These are phyloP conservation scores for Hypena proboscidalis DNA, from an alignment of 2,888 invertebrate species.

Conservation along the genomic window DNA sequence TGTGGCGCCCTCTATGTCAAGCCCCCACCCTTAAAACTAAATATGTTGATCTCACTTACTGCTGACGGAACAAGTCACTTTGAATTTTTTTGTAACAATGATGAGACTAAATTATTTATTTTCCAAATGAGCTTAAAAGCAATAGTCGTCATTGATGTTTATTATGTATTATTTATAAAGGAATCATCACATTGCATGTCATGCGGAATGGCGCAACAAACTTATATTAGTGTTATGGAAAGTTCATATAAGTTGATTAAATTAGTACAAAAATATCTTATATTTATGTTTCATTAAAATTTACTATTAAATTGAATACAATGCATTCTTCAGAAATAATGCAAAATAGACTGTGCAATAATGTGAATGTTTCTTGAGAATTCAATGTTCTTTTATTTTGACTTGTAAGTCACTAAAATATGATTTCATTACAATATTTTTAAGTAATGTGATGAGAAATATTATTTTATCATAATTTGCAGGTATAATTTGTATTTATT, in stretches of 20 bases:
- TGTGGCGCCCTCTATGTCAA: not conserved
- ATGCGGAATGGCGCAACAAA: conserved; percentile 49
- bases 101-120: conserved; percentile 30
- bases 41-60: conserved; percentile 75
- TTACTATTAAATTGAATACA: conserved; percentile 44
- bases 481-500: conserved; percentile 84
- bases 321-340: conserved; percentile 45
- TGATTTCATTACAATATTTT: conserved; percentile 61
- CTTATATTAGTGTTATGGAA: conserved; percentile 51
- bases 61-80: conserved; percentile 52
- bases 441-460: conserved; percentile 78
- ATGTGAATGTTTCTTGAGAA: conserved; percentile 50
- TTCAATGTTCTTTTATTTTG: conserved; percentile 47
- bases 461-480: conserved; percentile 79
- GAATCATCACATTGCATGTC: conserved; percentile 57
- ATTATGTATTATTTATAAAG: conserved; percentile 38
- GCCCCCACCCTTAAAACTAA: conserved; percentile 33
- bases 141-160: conserved; percentile 22
- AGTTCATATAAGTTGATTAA: conserved; percentile 63
- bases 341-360: conserved; percentile 69
- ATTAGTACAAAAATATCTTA: conserved; percentile 74
- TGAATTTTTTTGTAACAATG: conserved; percentile 22
- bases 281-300: conserved; percentile 39
- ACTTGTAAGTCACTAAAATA: conserved; percentile 51
- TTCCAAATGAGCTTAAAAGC: conserved; percentile 32